Percentiles rank a stretch among this genome's conserved stretches.
Conservation (phyloP, 1,140 invertebrate genomes). For the Probaryconus sp. region DNA sequence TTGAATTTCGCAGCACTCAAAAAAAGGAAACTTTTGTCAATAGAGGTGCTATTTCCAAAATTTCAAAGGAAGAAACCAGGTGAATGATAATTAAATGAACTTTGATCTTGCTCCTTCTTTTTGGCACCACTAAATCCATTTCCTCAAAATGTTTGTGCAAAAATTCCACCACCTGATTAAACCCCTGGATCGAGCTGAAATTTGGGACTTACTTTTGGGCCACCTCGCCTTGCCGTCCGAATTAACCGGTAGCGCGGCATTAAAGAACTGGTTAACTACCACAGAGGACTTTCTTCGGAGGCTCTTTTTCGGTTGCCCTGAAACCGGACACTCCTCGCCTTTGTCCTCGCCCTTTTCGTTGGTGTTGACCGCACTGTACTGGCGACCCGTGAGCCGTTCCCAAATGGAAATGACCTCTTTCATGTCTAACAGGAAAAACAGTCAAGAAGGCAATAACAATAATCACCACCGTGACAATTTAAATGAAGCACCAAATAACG, state of each 20-base stretch:
- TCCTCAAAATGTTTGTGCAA: too few relatives aligned
- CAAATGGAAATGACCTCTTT: slow-evolving; percentile 80
- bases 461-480: too few relatives aligned
- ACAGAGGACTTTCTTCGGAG: slow-evolving; percentile 71
- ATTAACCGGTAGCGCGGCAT: slow-evolving; percentile 74
- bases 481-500: too few relatives aligned
- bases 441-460: neutral
- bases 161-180: too few relatives aligned
- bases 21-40: too few relatives aligned
- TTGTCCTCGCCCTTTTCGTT: slow-evolving; percentile 69
- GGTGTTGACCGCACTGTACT: slow-evolving; percentile 76
- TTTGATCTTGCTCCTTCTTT: slow-evolving; percentile 4
- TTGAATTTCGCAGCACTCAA: too few relatives aligned
- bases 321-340: slow-evolving; percentile 69
- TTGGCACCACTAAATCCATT: too few relatives aligned
- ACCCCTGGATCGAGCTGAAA: too few relatives aligned
- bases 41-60: too few relatives aligned
- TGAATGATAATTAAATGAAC: too few relatives aligned
- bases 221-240: slow-evolving; percentile 68
- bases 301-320: slow-evolving; percentile 66
- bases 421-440: slow-evolving; percentile 67
- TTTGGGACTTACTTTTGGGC: slow-evolving; percentile 77
- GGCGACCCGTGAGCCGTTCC: slow-evolving; percentile 76
- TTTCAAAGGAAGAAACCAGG: too few relatives aligned
- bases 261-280: slow-evolving; percentile 79